Evolutionary conservation across 2,888 invertebrate genomes (phyloP), one percentile per base, ranked within the genome.

Genomic region (Microplitis deprimator): DNA sequence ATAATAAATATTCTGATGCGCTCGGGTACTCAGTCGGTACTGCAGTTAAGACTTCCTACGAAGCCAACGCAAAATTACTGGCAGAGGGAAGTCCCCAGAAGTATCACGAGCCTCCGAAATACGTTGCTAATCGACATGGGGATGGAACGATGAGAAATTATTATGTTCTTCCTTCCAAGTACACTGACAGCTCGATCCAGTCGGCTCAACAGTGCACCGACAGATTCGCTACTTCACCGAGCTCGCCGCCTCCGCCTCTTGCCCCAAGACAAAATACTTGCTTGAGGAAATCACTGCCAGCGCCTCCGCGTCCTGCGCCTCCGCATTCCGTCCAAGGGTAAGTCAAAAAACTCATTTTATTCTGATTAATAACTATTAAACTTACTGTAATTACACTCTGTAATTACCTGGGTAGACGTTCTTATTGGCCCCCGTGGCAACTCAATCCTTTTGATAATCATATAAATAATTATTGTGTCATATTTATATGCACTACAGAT

Each of bases 221-320:
- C 77, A 75, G 77, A 10, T 81, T 77, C 16, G 20, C 64, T 5
- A 73, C 59, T 20, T 74, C 74, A 5, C 76, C 83, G 0, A 83
- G 79, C 0, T 83, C 85, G 17, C 86, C 89, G 8, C 89, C 89
- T 0, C 88, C 88, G 5, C 88, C 89, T 10, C 77, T 89, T 10
- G 89, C 88, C 1, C 89, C 89, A 1, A 83, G 89, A 62, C 85
- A 85, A n/a, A 86, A 85, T 62, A 87, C 84, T 17, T 86, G 87
- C 1, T 83, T 87, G 1, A 85, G 87, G 40, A 90, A 89, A 70
- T 86, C 89, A 1, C 79, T 88, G 13, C 88, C 89, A 8, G 88
- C 88, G 4, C 89, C 90, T 29, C 89, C 90, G 0, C 84, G 89
- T 79, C 89, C 89, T 0, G 88, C 90, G 6, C 89, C 88, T 29